Evolutionary conservation across 2,113 vertebrate species (phyloP).

Genomic region (Bagarius yarrelli): DNA sequence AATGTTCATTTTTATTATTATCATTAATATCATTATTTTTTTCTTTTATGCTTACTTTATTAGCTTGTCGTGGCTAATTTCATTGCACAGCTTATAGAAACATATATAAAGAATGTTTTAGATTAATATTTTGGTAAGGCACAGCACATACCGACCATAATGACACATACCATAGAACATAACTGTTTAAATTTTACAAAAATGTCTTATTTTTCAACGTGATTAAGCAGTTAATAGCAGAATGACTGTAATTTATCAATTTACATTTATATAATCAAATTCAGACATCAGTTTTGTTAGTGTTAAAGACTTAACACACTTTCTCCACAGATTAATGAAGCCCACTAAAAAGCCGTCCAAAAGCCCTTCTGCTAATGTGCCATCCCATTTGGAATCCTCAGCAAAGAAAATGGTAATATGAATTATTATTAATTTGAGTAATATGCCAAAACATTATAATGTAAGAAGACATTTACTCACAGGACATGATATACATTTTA

Average conservation of each 20-base stretch:
- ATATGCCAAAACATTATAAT: neutral
- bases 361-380: neutral
- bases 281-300: too few relatives aligned
- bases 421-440: neutral
- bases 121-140: too few relatives aligned
- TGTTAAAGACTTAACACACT: neutral
- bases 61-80: too few relatives aligned
- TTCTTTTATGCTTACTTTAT: too few relatives aligned
- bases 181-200: neutral
- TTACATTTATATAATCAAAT: neutral
- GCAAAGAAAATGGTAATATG: neutral
- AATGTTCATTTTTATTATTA: too few relatives aligned
- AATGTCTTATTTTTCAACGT: neutral
- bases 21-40: too few relatives aligned
- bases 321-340: neutral
- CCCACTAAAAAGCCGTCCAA: neutral
- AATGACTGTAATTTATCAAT: neutral
- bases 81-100: too few relatives aligned
- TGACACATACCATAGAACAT: too few relatives aligned
- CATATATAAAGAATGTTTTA: too few relatives aligned
- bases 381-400: neutral
- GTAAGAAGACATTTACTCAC: neutral
- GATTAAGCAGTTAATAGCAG: neutral
- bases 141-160: too few relatives aligned
- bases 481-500: neutral